Conservation (phyloP, 2,888 invertebrate genomes). For the Oscheius sp. region DNA sequence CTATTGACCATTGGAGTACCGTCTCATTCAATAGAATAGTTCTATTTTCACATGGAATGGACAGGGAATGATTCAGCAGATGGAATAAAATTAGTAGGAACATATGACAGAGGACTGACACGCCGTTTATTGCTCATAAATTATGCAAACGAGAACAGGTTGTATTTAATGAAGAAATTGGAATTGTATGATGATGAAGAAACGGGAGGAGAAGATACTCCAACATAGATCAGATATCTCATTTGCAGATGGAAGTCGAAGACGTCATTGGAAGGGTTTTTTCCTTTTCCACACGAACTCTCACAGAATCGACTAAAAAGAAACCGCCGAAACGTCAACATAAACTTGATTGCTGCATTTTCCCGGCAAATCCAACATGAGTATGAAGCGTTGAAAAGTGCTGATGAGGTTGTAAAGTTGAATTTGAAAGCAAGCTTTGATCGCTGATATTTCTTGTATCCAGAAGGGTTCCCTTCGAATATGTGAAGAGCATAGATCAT, state of each 20-base stretch:
- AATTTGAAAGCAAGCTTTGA: slow-evolving; percentile 3
- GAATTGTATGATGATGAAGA: background rate
- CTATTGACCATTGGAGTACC: background rate
- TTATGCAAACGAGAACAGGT: background rate
- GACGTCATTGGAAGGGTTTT: background rate
- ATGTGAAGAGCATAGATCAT: background rate
- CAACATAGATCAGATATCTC: background rate
- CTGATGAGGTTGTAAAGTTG: background rate
- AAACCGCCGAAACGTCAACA: background rate
- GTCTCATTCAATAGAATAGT: background rate
- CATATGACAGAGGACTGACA: background rate
- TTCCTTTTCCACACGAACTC: background rate
- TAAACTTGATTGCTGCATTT: background rate
- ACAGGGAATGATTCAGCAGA: background rate
- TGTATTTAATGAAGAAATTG: slow-evolving; percentile 3
- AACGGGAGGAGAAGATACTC: background rate
- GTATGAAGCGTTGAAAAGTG: background rate
- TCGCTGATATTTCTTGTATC: no score
- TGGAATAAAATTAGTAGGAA: no score
- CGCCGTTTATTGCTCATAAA: background rate
- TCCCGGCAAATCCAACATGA: background rate
- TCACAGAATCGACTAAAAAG: background rate
- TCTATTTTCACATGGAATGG: background rate
- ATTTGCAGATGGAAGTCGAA: background rate
- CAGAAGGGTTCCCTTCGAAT: background rate